Conservation (phyloP, 1,140 invertebrate species). For the Panulirus ornatus region DNA sequence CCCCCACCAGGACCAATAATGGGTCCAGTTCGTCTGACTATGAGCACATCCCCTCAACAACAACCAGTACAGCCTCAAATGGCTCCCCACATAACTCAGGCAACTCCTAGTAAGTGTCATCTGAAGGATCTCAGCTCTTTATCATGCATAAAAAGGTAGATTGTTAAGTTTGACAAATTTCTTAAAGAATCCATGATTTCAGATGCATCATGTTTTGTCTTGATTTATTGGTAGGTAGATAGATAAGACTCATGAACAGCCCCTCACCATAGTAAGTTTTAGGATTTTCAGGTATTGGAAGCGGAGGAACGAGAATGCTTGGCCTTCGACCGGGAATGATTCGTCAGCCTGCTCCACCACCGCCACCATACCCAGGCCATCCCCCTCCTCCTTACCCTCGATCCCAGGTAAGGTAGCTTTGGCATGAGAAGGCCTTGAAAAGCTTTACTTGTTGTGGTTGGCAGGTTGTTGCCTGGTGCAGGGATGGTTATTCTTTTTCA, state of each 20-base stretch:
- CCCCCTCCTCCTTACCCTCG: slow-evolving; percentile 64
- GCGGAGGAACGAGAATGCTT: slow-evolving; percentile 30
- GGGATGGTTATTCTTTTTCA: slow-evolving; percentile 45
- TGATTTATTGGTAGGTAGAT: too few species aligned
- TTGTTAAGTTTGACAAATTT: too few species aligned
- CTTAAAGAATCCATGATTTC: too few species aligned
- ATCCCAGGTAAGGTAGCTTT: slow-evolving; percentile 39
- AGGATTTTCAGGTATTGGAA: slow-evolving; percentile 48
- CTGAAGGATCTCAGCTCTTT: background rate
- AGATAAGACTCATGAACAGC: background rate
- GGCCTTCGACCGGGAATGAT: slow-evolving; percentile 27
- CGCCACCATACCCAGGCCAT: slow-evolving; percentile 57
- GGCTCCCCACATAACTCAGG: slow-evolving; percentile 59
- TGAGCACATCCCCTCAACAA: slow-evolving; percentile 41
- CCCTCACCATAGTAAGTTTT: slow-evolving; percentile 7
- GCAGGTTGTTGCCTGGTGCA: slow-evolving; percentile 65
- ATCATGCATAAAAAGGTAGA: too few species aligned
- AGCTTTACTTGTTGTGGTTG: slow-evolving; percentile 61
- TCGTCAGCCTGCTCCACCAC: slow-evolving; percentile 54
- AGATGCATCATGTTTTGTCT: background rate
- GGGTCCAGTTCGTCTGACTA: slow-evolving; percentile 45
- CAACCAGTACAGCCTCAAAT: slow-evolving; percentile 61
- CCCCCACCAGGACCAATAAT: slow-evolving; percentile 50
- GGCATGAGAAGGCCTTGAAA: slow-evolving; percentile 38
- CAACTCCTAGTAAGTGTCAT: slow-evolving; percentile 45